Conservation (phyloP, 2,888 invertebrate species). For the Andrena haemorrhoa region DNA sequence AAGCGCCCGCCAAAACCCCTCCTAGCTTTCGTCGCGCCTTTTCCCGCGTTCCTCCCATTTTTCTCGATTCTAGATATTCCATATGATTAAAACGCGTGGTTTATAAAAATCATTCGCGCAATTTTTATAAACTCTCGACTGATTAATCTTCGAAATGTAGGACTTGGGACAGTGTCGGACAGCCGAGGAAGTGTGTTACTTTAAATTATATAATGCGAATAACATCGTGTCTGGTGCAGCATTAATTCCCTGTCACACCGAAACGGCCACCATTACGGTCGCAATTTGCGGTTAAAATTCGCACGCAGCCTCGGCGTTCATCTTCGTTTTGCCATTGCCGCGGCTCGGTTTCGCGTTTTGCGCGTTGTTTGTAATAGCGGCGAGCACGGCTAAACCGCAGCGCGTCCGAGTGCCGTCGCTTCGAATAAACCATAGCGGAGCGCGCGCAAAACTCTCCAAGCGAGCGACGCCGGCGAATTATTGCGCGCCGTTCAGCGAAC, state of each 20-base stretch:
- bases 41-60: neutral
- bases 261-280: slow-evolving; percentile 51
- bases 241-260: slow-evolving; percentile 47
- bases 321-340: slow-evolving; percentile 54
- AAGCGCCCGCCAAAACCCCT: neutral
- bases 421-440: slow-evolving; percentile 18
- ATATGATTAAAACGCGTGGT: neutral
- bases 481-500: neutral
- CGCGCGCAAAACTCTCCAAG: no score
- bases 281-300: slow-evolving; percentile 59
- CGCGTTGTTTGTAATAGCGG: slow-evolving; percentile 44
- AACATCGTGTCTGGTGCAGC: slow-evolving; percentile 42
- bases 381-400: slow-evolving; percentile 21
- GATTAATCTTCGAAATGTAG: no score
- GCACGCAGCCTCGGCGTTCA: slow-evolving; percentile 43
- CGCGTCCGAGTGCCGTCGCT: slow-evolving; percentile 39
- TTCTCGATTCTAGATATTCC: no score
- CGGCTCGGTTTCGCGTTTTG: slow-evolving; percentile 42
- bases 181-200: slow-evolving; percentile 30
- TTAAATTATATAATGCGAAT: slow-evolving; percentile 40
- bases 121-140: neutral
- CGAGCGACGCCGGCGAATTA: no score
- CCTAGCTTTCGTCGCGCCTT: neutral
- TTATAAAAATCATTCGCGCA: neutral
- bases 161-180: no score